These are phyloP conservation scores for Drosophila kohkoa DNA, from an alignment of 1,140 invertebrate species.

Conservation along the genomic window DNA sequence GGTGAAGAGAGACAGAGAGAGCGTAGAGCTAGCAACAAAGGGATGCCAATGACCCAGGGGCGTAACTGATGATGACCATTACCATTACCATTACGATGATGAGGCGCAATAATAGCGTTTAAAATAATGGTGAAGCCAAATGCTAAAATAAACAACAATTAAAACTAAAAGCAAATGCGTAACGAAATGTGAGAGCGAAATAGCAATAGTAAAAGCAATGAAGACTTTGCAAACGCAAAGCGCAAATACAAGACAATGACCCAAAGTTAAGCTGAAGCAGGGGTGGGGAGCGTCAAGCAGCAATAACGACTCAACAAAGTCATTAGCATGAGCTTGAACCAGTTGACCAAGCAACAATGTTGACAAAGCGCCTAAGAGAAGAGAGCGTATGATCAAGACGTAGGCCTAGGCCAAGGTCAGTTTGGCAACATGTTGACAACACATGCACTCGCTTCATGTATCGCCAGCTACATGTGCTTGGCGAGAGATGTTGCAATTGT, in stretches of 20 bases:
- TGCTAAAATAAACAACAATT: conserved; percentile 74
- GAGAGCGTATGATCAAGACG: conserved; percentile 16
- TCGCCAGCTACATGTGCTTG: conserved; percentile 26
- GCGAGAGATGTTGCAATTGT: conserved; percentile 45
- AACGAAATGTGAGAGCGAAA: conserved; percentile 40
- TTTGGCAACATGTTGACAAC: conserved; percentile 54
- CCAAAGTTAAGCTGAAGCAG: conserved; percentile 24
- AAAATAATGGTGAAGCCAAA: conserved; percentile 66
- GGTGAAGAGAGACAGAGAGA: conserved; percentile 14
- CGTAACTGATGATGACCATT: conserved; percentile 59
- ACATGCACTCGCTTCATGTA: conserved; percentile 17
- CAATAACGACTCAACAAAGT: conserved; percentile 30
- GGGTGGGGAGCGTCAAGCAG: conserved; percentile 11
- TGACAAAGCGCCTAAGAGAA: conserved; percentile 22
- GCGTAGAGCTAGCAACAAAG: conserved; percentile 7
- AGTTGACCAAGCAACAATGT: conserved; percentile 59
- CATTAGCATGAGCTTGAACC: conserved; percentile 62
- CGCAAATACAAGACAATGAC: conserved; percentile 65
- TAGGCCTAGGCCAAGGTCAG: conserved; percentile 65
- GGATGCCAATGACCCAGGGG: conserved; percentile 62
- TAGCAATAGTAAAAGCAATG: conserved; percentile 15
- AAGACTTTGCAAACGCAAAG: conserved; percentile 13
- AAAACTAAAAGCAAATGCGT: conserved; percentile 74
- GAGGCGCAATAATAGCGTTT: conserved; percentile 58
- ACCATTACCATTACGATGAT: conserved; percentile 43